Conservation (phyloP, 1,140 invertebrate genomes). For the Nasonia giraulti region DNA sequence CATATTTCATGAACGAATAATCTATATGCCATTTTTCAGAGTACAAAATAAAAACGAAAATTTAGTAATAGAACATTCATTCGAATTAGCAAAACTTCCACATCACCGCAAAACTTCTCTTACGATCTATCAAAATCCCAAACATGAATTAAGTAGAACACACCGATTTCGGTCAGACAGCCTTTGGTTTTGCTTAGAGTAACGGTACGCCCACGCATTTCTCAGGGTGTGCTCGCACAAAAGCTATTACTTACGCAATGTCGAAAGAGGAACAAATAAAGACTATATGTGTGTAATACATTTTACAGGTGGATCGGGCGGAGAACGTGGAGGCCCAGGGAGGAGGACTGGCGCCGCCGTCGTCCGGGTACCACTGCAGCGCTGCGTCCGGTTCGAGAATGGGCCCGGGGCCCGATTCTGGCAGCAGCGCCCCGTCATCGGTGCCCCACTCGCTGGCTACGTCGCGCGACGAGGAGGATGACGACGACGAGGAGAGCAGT, state of each 20-base stretch:
- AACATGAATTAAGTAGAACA: background rate
- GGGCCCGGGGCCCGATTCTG: constrained; percentile 71
- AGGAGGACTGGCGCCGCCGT: constrained; percentile 65
- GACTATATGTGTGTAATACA: background rate
- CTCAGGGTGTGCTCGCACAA: background rate
- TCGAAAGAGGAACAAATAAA: background rate
- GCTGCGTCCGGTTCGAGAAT: constrained; percentile 69
- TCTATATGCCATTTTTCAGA: too few species aligned
- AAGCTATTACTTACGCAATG: background rate
- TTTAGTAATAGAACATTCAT: too few species aligned
- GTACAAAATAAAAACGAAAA: too few species aligned
- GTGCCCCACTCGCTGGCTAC: constrained; percentile 70
- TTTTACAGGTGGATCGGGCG: constrained; percentile 70
- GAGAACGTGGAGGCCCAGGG: constrained; percentile 72
- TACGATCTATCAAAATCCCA: background rate
- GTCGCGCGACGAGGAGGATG: constrained; percentile 71
- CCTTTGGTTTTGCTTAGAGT: background rate
- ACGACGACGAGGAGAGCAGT: constrained; percentile 72
- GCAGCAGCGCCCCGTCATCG: constrained; percentile 71
- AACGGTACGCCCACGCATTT: background rate
- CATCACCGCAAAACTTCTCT: background rate
- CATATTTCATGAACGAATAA: too few species aligned
- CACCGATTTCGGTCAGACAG: background rate
- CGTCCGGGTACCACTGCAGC: constrained; percentile 54
- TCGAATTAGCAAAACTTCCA: too few species aligned